Evolutionary conservation across 2,797 vertebrate species (phyloP).

Genomic region (Mionectes olivaceus): DNA sequence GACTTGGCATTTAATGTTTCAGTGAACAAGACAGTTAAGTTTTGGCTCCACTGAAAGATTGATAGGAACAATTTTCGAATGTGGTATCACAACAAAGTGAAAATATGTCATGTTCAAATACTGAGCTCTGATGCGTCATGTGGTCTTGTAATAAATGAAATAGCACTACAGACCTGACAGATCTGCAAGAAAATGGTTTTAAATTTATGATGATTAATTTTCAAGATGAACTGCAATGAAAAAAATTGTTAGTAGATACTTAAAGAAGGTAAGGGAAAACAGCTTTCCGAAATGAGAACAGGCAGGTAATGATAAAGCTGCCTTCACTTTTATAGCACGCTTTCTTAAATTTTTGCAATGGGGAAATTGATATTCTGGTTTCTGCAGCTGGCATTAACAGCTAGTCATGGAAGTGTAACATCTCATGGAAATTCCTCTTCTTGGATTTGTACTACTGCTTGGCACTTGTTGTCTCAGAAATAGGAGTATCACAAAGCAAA

Average conservation of each 20-base stretch:
- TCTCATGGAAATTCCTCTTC: background rate
- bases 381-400: background rate
- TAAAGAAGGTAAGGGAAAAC: slow-evolving; percentile 60
- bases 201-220: slow-evolving; percentile 79
- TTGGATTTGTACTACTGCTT: background rate
- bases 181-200: slow-evolving; percentile 73
- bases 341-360: background rate
- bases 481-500: background rate
- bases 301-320: slow-evolving; percentile 45
- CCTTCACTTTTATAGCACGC: slow-evolving; percentile 35
- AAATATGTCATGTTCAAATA: slow-evolving; percentile 80
- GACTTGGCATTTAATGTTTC: slow-evolving; percentile 76
- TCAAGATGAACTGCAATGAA: slow-evolving; percentile 74
- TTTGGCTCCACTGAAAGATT: slow-evolving; percentile 75
- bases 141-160: slow-evolving; percentile 77
- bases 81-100: slow-evolving; percentile 78
- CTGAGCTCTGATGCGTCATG: slow-evolving; percentile 71
- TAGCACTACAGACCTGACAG: slow-evolving; percentile 62
- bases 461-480: background rate
- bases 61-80: slow-evolving; percentile 79
- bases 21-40: slow-evolving; percentile 74
- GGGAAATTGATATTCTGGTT: slow-evolving; percentile 5
- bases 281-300: slow-evolving; percentile 36
- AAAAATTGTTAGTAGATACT: slow-evolving; percentile 70
- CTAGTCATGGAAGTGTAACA: slow-evolving; percentile 2